These are phyloP conservation scores for Whitmania pigra DNA, from an alignment of 1,140 invertebrate species.

Conservation along the genomic window DNA sequence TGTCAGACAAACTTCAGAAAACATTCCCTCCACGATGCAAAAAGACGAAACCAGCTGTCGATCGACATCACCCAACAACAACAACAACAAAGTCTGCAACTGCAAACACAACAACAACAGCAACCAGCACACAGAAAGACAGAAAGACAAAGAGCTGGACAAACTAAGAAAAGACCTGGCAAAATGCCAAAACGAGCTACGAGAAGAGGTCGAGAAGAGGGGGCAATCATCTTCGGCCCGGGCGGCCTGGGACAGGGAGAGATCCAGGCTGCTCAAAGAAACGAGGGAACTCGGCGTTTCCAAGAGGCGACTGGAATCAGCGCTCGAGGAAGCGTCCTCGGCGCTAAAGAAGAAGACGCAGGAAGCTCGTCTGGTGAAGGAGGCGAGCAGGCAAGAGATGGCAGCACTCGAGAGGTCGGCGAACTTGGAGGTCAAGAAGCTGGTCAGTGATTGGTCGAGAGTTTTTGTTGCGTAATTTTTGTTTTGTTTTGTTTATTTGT, in stretches of 20 bases:
- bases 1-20: too few relatives aligned
- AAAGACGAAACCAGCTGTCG: background rate
- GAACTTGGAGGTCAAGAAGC: slow-evolving; percentile 9
- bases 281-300: slow-evolving; percentile 9
- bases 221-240: slow-evolving; percentile 14
- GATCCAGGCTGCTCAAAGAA: slow-evolving; percentile 14
- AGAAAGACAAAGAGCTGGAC: background rate
- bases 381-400: background rate
- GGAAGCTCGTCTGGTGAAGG: background rate
- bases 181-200: slow-evolving; percentile 16
- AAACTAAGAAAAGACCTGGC: slow-evolving; percentile 8
- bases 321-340: background rate
- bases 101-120: background rate
- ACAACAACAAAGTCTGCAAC: slow-evolving; percentile 5
- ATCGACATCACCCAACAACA: background rate
- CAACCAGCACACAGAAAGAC: background rate
- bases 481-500: background rate
- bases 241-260: background rate
- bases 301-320: slow-evolving; percentile 17
- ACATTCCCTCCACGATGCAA: too few relatives aligned
- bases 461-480: too few relatives aligned
- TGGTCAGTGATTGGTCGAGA: slow-evolving; percentile 1
- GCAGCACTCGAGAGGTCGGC: slow-evolving; percentile 1
- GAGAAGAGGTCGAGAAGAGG: slow-evolving; percentile 13
- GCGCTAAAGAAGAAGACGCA: slow-evolving; percentile 12